Evolutionary conservation across 2,888 invertebrate species (phyloP).

Genomic region (Sarcophaga subvicina): DNA sequence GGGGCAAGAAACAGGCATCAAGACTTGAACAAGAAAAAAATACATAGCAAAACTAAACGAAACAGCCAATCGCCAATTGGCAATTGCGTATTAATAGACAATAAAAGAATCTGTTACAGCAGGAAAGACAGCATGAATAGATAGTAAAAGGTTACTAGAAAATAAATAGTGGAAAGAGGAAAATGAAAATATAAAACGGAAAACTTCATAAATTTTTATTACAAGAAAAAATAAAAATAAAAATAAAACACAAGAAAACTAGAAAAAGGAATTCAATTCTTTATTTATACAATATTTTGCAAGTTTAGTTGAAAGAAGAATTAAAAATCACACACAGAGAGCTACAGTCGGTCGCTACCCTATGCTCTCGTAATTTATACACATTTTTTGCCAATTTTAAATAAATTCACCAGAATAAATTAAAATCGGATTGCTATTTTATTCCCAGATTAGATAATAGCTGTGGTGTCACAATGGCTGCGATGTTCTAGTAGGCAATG

Average conservation of each 20-base stretch:
- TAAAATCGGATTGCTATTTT: too few species aligned
- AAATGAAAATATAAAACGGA: conserved; percentile 25
- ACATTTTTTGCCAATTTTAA: too few species aligned
- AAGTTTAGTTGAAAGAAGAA: too few species aligned
- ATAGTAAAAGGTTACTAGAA: conserved; percentile 46
- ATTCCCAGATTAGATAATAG: too few species aligned
- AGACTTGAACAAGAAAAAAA: conserved; percentile 25
- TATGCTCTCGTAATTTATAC: too few species aligned
- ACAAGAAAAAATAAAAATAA: not conserved
- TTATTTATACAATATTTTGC: not conserved
- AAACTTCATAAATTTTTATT: conserved; percentile 60
- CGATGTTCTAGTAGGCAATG: too few species aligned
- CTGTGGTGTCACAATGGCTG: too few species aligned
- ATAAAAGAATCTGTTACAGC: conserved; percentile 65
- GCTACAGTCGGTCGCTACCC: too few species aligned
- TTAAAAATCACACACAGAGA: too few species aligned
- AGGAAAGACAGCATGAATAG: conserved; percentile 55
- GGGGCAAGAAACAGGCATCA: conserved; percentile 15
- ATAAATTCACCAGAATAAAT: too few species aligned
- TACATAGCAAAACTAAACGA: conserved; percentile 39
- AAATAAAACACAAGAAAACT: not conserved
- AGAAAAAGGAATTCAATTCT: not conserved
- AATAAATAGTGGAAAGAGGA: not conserved
- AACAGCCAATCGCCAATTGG: conserved; percentile 57
- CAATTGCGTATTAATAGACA: conserved; percentile 67